Base-by-base conservation (phyloP, 2,888 invertebrate species). In the Helicoverpa assulta region DNA sequence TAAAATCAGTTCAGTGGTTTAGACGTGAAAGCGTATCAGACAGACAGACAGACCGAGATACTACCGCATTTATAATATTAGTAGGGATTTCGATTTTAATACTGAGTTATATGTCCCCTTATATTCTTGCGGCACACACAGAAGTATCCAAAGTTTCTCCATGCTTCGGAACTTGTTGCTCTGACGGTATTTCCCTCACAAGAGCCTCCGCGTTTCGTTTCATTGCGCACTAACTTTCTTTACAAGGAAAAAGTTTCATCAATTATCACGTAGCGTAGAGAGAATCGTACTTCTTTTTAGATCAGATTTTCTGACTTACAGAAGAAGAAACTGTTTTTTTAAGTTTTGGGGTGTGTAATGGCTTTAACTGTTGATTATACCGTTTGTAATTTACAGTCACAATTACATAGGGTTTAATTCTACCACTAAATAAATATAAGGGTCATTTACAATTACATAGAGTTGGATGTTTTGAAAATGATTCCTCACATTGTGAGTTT, bases 161-260 rank as follows among this genome's bases (percentile, higher is more conserved):
- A 37, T 16, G 64, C 43, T 29, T 50, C 37, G 47, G 70, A 84
- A 84, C 83, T 83, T 83, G 83, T 83, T 83, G 83, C 83, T 83
- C 55, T 7, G 70, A 73, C 68, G 65, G 67, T 64, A 72, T 77
- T 80, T 76, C 60, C 80, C 54, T 54, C 54, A 71, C 68, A 66
- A 72, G 65, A 65, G 56, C 59, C 79, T 65, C 56, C 60, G 55
- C 69, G 67, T 67, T 69, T 70, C 69, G 51, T 55, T 70, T 76
- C 80, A 78, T 68, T 67, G 71, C 53, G 12, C 54, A 14, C 53
- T 37, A 80, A 80, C 66, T 71, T 70, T 67, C 51, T 52, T 40
- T n/a, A 62, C 14, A 43, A 61, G 58, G 63, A 62, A 76, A 70
- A 70, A 80, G 47, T 67, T 71, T 43, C 52, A 68, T 73, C 65